Conservation (phyloP, 2,113 vertebrate genomes). For the Penelope pileata region DNA sequence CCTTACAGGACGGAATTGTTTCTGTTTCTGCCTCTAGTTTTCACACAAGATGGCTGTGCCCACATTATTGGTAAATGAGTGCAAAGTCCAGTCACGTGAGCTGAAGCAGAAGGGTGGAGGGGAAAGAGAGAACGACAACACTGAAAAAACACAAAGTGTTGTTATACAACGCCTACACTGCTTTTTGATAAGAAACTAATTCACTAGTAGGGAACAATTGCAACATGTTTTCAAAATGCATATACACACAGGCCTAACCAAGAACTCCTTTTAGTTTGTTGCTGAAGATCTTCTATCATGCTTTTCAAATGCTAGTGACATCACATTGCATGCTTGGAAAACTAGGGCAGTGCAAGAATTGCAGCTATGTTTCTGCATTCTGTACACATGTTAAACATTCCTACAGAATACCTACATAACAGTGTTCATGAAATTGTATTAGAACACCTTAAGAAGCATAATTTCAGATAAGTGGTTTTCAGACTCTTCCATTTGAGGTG, state of each 20-base stretch:
- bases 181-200: background rate
- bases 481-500: background rate
- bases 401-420: background rate
- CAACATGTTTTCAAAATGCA: background rate
- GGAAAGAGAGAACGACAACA: background rate
- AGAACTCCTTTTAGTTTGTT: background rate
- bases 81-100: slow-evolving; percentile 11
- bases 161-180: fast-evolving
- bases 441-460: background rate
- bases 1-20: background rate
- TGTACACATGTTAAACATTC: background rate
- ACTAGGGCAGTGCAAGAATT: background rate
- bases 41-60: background rate
- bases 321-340: background rate
- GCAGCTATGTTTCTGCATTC: background rate
- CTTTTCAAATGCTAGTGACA: background rate
- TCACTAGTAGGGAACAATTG: background rate
- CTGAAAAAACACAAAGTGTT: background rate
- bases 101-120: background rate
- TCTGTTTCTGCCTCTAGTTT: background rate
- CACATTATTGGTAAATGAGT: background rate
- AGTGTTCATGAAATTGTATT: background rate
- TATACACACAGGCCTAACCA: background rate
- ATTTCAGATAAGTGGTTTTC: background rate
- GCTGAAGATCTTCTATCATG: background rate